A percentile compares a stretch with the other conserved stretches of the same genome.
These are phyloP conservation scores for Carpatolechia fugitivella DNA, from an alignment of 2,888 invertebrate species.

Conservation along the genomic window DNA sequence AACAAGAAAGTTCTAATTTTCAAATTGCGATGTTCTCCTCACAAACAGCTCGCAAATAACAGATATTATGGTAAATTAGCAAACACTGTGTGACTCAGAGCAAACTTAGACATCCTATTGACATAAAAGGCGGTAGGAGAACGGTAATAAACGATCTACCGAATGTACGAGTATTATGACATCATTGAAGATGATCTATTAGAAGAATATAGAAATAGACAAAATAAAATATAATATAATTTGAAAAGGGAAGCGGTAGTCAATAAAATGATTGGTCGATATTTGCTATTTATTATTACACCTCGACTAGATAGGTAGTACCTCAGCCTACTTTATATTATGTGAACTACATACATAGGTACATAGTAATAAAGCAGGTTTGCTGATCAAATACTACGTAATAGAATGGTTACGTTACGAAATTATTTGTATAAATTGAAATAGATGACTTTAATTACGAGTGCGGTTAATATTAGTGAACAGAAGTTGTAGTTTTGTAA, in stretches of 20 bases:
- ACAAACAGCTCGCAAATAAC: no score
- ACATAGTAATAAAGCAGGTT: no score
- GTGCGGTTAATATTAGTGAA: no score
- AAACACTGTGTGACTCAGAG: conserved; percentile 1
- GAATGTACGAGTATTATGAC: conserved; percentile 6
- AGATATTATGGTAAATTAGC: not conserved
- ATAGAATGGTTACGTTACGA: not conserved
- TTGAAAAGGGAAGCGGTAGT: not conserved
- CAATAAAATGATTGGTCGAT: no score
- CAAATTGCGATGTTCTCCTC: not conserved
- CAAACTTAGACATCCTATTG: conserved; percentile 10
- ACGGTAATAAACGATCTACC: conserved; percentile 23
- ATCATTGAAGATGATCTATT: no score
- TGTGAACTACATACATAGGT: no score
- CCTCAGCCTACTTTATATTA: no score
- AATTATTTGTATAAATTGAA: not conserved
- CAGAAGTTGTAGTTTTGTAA: no score
- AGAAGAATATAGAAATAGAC: no score
- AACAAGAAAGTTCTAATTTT: not conserved
- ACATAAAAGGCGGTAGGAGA: conserved; percentile 9
- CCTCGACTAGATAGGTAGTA: no score
- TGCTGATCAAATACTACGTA: not conserved
- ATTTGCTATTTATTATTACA: no score
- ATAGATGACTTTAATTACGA: not conserved
- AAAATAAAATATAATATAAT: conserved; percentile 13